Conservation (phyloP, 2,888 invertebrate species). For the Tineola bisselliella region DNA sequence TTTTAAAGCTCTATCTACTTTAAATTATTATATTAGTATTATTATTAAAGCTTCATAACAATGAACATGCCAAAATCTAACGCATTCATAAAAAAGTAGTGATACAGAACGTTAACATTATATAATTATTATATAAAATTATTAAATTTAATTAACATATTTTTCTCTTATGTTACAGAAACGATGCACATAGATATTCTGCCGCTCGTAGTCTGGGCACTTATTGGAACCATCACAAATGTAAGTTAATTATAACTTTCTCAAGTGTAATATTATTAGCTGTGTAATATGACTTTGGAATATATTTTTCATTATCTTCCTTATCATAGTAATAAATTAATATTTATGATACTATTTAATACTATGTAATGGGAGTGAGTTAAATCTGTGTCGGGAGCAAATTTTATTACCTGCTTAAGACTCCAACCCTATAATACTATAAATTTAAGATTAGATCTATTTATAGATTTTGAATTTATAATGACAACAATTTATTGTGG, state of each 20-base stretch:
- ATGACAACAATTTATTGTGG: not conserved
- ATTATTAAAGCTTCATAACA: too few species aligned
- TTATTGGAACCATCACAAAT: conserved; percentile 81
- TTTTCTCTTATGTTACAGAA: conserved; percentile 74
- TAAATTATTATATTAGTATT: too few species aligned
- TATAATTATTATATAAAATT: not conserved
- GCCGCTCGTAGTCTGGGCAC: conserved; percentile 92
- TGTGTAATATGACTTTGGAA: conserved; percentile 8
- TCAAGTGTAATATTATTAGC: conserved; percentile 13
- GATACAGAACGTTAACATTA: too few species aligned
- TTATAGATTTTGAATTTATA: too few species aligned
- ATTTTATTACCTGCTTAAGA: not conserved
- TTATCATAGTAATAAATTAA: not conserved
- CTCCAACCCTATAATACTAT: not conserved
- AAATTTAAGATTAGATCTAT: not conserved
- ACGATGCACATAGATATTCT: conserved; percentile 90
- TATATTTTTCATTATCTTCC: not conserved
- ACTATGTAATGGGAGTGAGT: not conserved
- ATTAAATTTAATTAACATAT: not conserved
- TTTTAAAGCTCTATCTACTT: too few species aligned
- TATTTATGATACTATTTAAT: not conserved
- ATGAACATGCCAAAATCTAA: too few species aligned
- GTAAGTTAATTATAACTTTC: conserved; percentile 67
- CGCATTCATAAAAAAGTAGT: too few species aligned
- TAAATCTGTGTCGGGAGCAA: not conserved